Percentiles rank a stretch among this genome's conserved stretches.
Conservation (phyloP, 2,888 invertebrate species). For the Callyntrura guangdongensis region DNA sequence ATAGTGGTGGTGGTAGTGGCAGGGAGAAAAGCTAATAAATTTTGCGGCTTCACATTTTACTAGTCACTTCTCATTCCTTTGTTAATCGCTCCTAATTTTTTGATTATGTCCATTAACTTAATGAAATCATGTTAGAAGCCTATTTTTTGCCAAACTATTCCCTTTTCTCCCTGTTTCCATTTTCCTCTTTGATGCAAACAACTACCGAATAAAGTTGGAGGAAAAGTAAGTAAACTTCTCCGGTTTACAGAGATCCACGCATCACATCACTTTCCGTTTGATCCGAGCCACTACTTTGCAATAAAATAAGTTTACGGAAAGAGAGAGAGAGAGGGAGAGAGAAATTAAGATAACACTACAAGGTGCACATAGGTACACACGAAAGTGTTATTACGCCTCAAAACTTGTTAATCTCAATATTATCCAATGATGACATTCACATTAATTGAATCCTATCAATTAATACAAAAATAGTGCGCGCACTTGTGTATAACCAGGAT, state of each 20-base stretch:
- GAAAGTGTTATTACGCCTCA: background rate
- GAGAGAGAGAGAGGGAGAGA: background rate
- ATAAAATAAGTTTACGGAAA: slow-evolving; percentile 27
- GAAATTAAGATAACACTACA: background rate
- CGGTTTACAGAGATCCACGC: too few relatives aligned
- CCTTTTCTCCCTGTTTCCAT: background rate
- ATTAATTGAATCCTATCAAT: slow-evolving; percentile 58
- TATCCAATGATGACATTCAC: slow-evolving; percentile 53
- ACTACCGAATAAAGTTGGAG: too few relatives aligned
- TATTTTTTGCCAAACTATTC: slow-evolving; percentile 48
- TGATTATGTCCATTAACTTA: slow-evolving; percentile 76
- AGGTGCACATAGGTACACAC: background rate
- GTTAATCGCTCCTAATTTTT: slow-evolving; percentile 75
- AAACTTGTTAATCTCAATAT: slow-evolving; percentile 59
- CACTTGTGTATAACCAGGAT: slow-evolving; percentile 37
- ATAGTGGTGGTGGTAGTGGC: background rate
- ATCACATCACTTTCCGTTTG: slow-evolving; percentile 30
- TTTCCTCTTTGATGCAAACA: background rate
- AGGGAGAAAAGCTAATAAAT: slow-evolving; percentile 67
- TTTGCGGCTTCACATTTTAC: slow-evolving; percentile 63
- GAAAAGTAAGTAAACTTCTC: background rate
- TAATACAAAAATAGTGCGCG: slow-evolving; percentile 36
- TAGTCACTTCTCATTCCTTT: slow-evolving; percentile 72
- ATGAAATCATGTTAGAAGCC: slow-evolving; percentile 77
- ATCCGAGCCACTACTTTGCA: background rate